A percentile compares a stretch with the other conserved stretches of the same genome.
phyloP scores from a whole-genome alignment of 2,888 invertebrate species.

The Ophioninae sp. region DNA sequence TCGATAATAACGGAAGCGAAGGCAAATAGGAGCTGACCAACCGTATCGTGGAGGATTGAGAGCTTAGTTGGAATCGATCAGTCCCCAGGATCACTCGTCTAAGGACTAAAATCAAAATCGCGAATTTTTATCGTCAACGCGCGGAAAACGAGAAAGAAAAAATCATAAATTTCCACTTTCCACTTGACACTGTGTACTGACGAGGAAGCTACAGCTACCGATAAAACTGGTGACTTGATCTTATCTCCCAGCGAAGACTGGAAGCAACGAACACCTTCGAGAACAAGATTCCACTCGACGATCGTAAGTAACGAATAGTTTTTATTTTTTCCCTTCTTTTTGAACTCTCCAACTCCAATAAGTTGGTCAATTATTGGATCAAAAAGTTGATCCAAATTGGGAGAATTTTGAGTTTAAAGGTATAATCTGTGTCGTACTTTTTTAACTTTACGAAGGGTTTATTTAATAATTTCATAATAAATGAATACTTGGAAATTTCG shows the following conservation, averaged over 20 bases:
- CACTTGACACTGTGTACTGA: neutral
- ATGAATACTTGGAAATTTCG: no score
- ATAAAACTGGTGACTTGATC: constrained; percentile 24
- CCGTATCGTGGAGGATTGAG: constrained; percentile 20
- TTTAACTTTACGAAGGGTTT: no score
- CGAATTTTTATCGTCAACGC: neutral
- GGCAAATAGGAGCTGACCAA: constrained; percentile 35
- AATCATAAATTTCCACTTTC: neutral
- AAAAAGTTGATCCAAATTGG: no score
- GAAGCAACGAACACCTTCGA: neutral
- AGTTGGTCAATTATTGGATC: neutral
- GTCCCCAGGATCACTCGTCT: constrained; percentile 46
- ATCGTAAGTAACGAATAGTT: neutral
- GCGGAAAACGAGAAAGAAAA: neutral
- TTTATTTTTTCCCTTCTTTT: neutral
- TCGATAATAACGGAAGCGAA: constrained; percentile 51
- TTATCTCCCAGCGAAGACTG: constrained; percentile 12
- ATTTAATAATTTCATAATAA: no score
- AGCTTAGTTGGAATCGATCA: constrained; percentile 62
- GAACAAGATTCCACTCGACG: neutral
- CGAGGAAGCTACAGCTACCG: constrained; percentile 7
- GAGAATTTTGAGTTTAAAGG: no score
- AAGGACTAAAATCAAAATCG: constrained; percentile 16
- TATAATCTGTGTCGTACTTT: no score
- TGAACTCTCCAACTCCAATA: neutral